These are phyloP conservation scores for Nicator chloris DNA, from an alignment of 2,113 vertebrate species.

Conservation along the genomic window DNA sequence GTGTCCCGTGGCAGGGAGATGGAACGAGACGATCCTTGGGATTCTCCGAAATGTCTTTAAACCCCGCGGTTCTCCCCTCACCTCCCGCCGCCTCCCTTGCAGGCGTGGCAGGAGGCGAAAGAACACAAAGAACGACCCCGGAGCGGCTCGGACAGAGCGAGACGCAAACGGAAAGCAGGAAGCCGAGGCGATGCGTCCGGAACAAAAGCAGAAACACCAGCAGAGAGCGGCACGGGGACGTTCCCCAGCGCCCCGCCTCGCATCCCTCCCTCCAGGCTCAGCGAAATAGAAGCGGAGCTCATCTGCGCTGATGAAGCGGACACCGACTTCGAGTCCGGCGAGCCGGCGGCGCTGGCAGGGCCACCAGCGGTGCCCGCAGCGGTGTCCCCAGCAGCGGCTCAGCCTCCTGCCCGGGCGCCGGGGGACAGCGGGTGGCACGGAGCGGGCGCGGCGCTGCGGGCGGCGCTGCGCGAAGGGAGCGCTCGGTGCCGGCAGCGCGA, in stretches of 20 bases:
- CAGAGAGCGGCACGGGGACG: not conserved
- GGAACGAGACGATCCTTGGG: not conserved
- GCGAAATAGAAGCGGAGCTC: constrained; percentile 69
- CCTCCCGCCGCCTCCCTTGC: not conserved
- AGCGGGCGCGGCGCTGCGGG: constrained; percentile 66
- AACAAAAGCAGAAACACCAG: not conserved
- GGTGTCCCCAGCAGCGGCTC: not conserved
- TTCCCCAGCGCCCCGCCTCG: not conserved
- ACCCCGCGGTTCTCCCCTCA: not conserved
- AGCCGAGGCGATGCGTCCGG: not conserved
- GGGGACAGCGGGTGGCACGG: constrained; percentile 36
- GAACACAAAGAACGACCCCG: not conserved
- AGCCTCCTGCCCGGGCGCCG: not conserved
- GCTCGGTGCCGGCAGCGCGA: constrained; percentile 67
- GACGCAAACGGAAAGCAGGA: constrained; percentile 17
- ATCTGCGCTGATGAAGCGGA: constrained; percentile 64
- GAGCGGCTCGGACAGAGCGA: not conserved
- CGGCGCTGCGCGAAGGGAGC: constrained; percentile 66
- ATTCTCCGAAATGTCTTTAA: not conserved
- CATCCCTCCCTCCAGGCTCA: constrained; percentile 50
- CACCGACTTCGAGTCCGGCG: constrained; percentile 33
- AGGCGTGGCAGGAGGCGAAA: not conserved
- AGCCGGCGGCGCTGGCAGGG: not conserved
- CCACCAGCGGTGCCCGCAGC: not conserved
- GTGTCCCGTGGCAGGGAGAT: not conserved